Evolutionary conservation across 1,140 invertebrate species (phyloP).

Genomic region (Harlomillsia oculata): DNA sequence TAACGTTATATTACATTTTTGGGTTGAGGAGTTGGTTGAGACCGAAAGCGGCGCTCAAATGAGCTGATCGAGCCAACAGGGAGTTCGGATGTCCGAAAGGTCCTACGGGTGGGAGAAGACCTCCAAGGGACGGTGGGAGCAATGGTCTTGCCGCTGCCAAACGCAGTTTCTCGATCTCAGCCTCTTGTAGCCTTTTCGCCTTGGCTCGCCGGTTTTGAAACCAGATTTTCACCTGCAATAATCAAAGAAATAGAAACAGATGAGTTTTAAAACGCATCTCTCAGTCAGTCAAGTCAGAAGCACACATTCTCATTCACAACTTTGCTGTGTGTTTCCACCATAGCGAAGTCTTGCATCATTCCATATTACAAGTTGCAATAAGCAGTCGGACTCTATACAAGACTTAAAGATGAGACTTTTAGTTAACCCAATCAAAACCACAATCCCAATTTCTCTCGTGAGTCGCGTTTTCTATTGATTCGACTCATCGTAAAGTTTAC

Average conservation of each 20-base stretch:
- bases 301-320: no score
- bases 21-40: constrained; percentile 34
- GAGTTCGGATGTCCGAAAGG: constrained; percentile 30
- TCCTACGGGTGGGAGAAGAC: constrained; percentile 34
- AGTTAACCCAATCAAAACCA: no score
- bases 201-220: constrained; percentile 54
- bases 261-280: no score
- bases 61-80: constrained; percentile 34
- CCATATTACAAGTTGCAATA: no score
- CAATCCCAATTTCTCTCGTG: no score
- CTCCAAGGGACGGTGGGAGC: constrained; percentile 36
- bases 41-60: constrained; percentile 34
- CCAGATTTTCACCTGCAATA: constrained; percentile 48
- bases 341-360: no score
- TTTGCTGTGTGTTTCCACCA: no score
- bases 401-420: no score
- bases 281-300: no score
- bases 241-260: constrained; percentile 18
- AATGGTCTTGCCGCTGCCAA: constrained; percentile 36
- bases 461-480: no score
- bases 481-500: no score
- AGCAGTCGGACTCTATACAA: no score
- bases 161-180: constrained; percentile 45
- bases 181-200: constrained; percentile 50
- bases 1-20: constrained; percentile 28